These are phyloP conservation scores for Prunella fulvescens DNA, from an alignment of 2,113 vertebrate species.

Conservation along the genomic window DNA sequence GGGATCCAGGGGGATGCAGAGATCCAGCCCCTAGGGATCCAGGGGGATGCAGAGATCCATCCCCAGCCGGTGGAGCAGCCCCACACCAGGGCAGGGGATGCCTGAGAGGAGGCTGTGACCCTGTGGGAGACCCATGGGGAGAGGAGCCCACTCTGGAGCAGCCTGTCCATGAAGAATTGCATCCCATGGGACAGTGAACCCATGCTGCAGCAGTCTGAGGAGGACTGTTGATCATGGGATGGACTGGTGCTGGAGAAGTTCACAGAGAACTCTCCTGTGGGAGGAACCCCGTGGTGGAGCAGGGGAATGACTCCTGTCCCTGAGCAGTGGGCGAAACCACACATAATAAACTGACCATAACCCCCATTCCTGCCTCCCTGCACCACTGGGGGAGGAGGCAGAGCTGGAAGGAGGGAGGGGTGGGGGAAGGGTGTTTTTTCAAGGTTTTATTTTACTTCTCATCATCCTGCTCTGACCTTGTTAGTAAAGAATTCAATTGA, in stretches of 20 bases:
- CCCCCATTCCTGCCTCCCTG: background rate
- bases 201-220: background rate
- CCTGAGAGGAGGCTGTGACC: background rate
- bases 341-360: accelerated
- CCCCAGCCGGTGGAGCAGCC: background rate
- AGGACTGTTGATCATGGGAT: background rate
- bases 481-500: background rate
- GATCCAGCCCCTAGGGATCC: background rate
- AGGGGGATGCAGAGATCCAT: background rate
- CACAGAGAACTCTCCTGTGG: background rate
- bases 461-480: background rate
- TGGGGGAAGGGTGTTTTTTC: background rate
- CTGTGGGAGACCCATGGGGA: background rate
- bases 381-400: background rate
- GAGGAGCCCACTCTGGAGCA: background rate
- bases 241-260: background rate
- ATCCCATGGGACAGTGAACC: background rate
- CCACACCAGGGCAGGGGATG: background rate
- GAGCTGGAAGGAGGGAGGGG: background rate
- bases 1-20: background rate
- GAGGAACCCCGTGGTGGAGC: background rate
- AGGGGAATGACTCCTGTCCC: accelerated
- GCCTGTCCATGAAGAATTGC: background rate
- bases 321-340: accelerated
- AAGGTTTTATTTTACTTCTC: background rate